These are phyloP conservation scores for Temnothorax rugatulus DNA, from an alignment of 2,888 invertebrate genomes.

Conservation along the genomic window DNA sequence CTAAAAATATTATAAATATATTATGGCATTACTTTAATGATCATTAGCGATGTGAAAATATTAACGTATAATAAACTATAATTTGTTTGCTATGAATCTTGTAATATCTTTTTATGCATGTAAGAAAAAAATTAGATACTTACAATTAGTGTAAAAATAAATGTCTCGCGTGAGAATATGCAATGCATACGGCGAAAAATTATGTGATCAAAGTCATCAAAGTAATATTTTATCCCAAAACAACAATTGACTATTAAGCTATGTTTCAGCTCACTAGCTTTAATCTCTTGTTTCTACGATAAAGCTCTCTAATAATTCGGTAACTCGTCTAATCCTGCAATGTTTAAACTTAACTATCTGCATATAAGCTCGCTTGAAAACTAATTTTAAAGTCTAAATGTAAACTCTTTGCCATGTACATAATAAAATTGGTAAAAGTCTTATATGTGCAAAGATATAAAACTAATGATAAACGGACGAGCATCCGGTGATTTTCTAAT, in stretches of 20 bases:
- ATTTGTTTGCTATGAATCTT: not conserved
- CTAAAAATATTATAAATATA: conserved; percentile 4
- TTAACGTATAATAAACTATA: conserved; percentile 19
- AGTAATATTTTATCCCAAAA: not conserved
- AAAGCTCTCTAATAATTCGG: conserved; percentile 21
- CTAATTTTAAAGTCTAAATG: not conserved
- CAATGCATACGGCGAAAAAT: not conserved
- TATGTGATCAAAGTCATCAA: not conserved
- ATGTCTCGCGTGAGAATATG: not conserved
- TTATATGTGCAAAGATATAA: not conserved
- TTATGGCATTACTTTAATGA: not conserved
- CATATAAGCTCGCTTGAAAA: not conserved
- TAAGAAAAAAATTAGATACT: not conserved
- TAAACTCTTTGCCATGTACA: not conserved
- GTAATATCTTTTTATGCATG: conserved; percentile 4
- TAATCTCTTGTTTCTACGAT: not conserved
- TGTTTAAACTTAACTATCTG: conserved; percentile 17
- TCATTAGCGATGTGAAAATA: not conserved
- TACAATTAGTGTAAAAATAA: not conserved
- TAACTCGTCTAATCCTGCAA: conserved; percentile 9
- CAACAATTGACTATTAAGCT: not conserved
- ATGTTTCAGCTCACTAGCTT: not conserved
- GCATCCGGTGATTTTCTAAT: not conserved
- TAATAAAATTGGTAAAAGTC: not conserved
- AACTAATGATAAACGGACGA: not conserved